phyloP scores from a whole-genome alignment of 92 coral and sea anemone species.

The Pocillopora grandis region DNA sequence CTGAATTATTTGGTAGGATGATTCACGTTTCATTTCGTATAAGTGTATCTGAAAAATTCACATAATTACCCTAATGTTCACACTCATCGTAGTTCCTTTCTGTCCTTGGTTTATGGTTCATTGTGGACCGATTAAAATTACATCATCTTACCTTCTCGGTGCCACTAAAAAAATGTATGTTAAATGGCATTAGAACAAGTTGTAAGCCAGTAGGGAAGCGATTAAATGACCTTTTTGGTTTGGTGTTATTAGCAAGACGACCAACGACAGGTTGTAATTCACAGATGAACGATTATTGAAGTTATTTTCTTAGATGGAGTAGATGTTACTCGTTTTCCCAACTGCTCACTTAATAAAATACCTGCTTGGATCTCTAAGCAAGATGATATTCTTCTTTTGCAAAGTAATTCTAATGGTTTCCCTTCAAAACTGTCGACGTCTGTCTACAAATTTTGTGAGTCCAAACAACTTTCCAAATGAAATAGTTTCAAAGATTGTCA shows the following conservation, averaged over 20 bases:
- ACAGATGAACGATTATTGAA: slow-evolving; percentile 36
- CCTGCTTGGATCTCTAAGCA: slow-evolving; percentile 7
- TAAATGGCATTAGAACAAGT: not conserved
- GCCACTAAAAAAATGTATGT: not conserved
- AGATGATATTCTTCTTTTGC: not conserved
- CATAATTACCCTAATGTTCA: slow-evolving; percentile 6
- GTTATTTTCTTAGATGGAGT: not conserved
- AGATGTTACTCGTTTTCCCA: not conserved
- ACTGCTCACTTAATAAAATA: not conserved
- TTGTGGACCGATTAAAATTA: slow-evolving; percentile 12
- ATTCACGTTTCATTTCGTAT: no score
- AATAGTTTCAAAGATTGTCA: not conserved
- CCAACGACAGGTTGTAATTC: slow-evolving; percentile 25
- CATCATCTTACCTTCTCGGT: slow-evolving; percentile 17
- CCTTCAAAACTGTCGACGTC: no score
- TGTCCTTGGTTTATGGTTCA: not conserved
- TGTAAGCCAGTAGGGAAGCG: slow-evolving; percentile 31
- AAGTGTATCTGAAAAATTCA: not conserved
- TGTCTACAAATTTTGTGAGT: no score
- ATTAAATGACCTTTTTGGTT: slow-evolving; percentile 27
- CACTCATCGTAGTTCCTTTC: slow-evolving; percentile 11
- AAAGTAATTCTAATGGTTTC: no score
- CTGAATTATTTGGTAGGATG: no score
- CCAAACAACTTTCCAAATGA: not conserved
- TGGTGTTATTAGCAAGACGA: not conserved